These are phyloP conservation scores for Caenorhabditis angaria DNA, from an alignment of 2,888 invertebrate genomes.

Conservation along the genomic window DNA sequence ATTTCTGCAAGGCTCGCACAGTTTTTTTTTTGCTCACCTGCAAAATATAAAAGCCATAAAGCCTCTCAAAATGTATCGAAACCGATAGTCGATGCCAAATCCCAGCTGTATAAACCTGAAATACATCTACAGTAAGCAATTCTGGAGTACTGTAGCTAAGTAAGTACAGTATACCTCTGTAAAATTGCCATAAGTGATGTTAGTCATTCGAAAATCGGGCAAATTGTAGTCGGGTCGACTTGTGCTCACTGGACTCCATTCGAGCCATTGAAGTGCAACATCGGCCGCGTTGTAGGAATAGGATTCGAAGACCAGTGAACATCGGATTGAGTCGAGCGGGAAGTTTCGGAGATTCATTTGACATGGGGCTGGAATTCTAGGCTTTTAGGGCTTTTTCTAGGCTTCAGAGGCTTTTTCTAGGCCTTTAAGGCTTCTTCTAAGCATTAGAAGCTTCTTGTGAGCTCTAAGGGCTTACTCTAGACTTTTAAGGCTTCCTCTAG, in stretches of 20 bases:
- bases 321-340: constrained; percentile 66
- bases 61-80: constrained; percentile 66
- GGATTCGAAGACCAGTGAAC: constrained; percentile 67
- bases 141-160: too few species aligned
- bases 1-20: too few species aligned
- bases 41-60: constrained; percentile 71
- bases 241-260: constrained; percentile 68
- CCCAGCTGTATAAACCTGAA: constrained; percentile 69
- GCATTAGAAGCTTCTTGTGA: too few species aligned
- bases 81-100: constrained; percentile 70
- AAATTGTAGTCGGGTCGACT: constrained; percentile 65
- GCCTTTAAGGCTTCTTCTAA: too few species aligned
- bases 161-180: constrained; percentile 48
- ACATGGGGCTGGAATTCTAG: constrained; percentile 55
- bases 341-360: constrained; percentile 64
- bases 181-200: constrained; percentile 64
- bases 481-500: too few species aligned
- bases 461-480: too few species aligned
- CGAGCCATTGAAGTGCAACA: constrained; percentile 68
- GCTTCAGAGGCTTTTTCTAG: too few species aligned
- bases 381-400: not conserved
- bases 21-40: constrained; percentile 54
- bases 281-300: constrained; percentile 71
- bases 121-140: not conserved
- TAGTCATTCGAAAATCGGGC: constrained; percentile 69